A percentile compares a stretch with the other conserved stretches of the same genome.
Conservation (phyloP, 2,797 vertebrate genomes). For the Pseudomugil tenellus region DNA sequence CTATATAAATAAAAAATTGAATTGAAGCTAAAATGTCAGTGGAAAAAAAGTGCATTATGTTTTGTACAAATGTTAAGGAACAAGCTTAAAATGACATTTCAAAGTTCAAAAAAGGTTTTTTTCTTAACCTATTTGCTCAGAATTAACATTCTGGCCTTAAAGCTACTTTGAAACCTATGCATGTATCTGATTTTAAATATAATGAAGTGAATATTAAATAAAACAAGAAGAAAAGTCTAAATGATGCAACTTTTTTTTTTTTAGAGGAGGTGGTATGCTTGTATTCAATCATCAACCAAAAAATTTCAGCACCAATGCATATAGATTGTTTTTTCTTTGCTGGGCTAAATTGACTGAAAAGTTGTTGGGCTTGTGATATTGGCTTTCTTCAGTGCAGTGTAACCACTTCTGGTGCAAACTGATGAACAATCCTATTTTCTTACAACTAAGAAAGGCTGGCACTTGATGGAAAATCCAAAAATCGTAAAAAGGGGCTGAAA, state of each 20-base stretch:
- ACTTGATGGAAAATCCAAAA: conserved; percentile 82
- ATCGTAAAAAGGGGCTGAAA: conserved; percentile 80
- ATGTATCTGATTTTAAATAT: neutral
- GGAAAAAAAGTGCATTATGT: neutral
- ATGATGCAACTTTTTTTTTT: conserved; percentile 63
- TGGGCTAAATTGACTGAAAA: conserved; percentile 93
- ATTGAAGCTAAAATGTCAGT: neutral
- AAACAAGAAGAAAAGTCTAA: conserved; percentile 23
- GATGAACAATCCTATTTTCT: conserved; percentile 87
- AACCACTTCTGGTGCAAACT: conserved; percentile 82
- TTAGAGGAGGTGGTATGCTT: conserved; percentile 21
- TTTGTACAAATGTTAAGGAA: neutral
- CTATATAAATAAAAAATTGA: too few relatives aligned
- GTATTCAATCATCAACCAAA: conserved; percentile 67
- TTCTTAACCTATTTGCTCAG: neutral
- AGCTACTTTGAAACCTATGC: neutral
- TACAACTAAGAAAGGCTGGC: conserved; percentile 81
- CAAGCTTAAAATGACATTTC: neutral
- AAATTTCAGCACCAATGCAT: conserved; percentile 82
- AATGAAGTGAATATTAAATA: conserved; percentile 5
- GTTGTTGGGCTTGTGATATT: conserved; percentile 94
- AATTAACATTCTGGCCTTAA: neutral
- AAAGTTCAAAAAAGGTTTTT: neutral
- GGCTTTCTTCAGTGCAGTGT: conserved; percentile 87
- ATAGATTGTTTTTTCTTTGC: conserved; percentile 90